phyloP scores from a whole-genome alignment of 2,797 vertebrate species.

The Synanceia verrucosa region DNA sequence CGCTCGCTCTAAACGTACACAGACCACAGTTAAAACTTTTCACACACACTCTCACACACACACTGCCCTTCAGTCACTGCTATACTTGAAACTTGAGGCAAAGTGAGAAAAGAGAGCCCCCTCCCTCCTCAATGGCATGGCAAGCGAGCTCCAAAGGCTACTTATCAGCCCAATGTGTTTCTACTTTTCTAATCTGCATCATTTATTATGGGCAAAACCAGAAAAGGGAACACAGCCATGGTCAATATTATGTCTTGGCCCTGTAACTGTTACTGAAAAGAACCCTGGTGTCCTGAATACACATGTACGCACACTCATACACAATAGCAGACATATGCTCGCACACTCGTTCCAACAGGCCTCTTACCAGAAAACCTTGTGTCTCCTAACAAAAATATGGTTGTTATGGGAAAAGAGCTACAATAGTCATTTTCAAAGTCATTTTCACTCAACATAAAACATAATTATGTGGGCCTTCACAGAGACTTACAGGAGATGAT shows the following conservation, averaged over 20 bases:
- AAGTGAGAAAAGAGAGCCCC: slow-evolving; percentile 51
- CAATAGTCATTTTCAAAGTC: slow-evolving; percentile 26
- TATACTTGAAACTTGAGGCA: slow-evolving; percentile 39
- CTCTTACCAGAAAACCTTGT: slow-evolving; percentile 52
- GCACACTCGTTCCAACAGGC: slow-evolving; percentile 50
- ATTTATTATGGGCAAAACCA: slow-evolving; percentile 82
- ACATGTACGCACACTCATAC: slow-evolving; percentile 56
- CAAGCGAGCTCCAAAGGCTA: slow-evolving; percentile 68
- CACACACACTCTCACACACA: slow-evolving; percentile 9
- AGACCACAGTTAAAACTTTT: slow-evolving; percentile 66
- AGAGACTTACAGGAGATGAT: slow-evolving; percentile 42
- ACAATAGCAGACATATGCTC: slow-evolving; percentile 59
- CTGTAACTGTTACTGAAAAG: slow-evolving; percentile 73
- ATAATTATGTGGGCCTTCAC: slow-evolving; percentile 47
- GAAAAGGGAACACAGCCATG: slow-evolving; percentile 78
- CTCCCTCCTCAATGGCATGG: slow-evolving; percentile 49
- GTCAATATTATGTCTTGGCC: slow-evolving; percentile 85
- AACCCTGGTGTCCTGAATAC: slow-evolving; percentile 69
- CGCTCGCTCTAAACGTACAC: slow-evolving; percentile 50
- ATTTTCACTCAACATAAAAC: slow-evolving; percentile 59
- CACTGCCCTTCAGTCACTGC: slow-evolving; percentile 49
- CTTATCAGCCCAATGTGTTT: slow-evolving; percentile 84
- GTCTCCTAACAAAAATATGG: slow-evolving; percentile 57
- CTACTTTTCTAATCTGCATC: slow-evolving; percentile 85
- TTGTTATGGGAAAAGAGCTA: slow-evolving; percentile 55